Percentiles rank a stretch among this genome's conserved stretches.
phyloP scores from a whole-genome alignment of 2,113 vertebrate genomes.

The Tringa solitaria region DNA sequence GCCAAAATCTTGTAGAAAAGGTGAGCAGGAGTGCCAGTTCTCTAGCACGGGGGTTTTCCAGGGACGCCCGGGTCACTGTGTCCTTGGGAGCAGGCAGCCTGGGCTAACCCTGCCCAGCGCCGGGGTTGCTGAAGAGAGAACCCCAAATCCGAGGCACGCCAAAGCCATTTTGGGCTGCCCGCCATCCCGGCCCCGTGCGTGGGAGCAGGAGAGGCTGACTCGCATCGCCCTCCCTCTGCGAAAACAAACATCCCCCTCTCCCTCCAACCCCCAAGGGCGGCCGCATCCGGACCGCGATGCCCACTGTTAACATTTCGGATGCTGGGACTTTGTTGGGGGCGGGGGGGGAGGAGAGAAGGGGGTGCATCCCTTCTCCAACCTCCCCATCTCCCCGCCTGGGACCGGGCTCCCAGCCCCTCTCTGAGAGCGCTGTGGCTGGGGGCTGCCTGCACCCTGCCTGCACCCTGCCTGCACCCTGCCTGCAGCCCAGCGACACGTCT shows the following conservation, averaged over 20 bases:
- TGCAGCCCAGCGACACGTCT: background rate
- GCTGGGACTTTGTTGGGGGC: background rate
- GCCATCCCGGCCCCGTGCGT: background rate
- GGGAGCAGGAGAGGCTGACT: background rate
- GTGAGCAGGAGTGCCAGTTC: rapidly evolving
- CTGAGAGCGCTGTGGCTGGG: background rate
- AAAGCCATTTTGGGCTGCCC: background rate
- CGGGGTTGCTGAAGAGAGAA: background rate
- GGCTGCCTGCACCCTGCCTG: background rate
- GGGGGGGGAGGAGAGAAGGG: too few relatives aligned
- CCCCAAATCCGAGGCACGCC: background rate
- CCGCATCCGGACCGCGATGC: background rate
- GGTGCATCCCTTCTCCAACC: background rate
- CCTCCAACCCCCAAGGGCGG: background rate
- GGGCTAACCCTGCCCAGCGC: background rate
- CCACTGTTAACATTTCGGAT: background rate
- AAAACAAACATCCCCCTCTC: background rate
- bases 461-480: background rate
- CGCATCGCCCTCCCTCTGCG: background rate
- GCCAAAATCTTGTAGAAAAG: background rate
- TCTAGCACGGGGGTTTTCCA: rapidly evolving
- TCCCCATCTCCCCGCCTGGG: background rate
- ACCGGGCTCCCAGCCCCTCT: background rate
- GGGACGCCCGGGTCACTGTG: rapidly evolving
- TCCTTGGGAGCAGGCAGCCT: background rate